These are phyloP conservation scores for Dryobotodes eremita DNA, from an alignment of 2,888 invertebrate species.

Conservation along the genomic window DNA sequence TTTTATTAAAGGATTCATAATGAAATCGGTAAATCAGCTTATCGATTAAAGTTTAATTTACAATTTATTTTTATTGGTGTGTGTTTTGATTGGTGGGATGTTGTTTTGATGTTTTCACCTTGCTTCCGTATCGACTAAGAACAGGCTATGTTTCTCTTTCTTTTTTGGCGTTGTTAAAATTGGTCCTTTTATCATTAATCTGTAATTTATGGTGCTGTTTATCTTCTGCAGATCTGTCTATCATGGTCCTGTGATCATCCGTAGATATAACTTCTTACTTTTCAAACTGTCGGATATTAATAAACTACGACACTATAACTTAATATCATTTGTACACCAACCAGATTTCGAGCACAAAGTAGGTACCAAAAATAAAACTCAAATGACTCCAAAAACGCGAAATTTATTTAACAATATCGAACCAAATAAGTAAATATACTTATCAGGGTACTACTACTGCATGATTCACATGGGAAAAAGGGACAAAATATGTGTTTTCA, in stretches of 20 bases:
- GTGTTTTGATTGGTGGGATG: slow-evolving; percentile 32
- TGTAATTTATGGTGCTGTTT: not conserved
- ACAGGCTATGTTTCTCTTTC: not conserved
- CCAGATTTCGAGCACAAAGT: slow-evolving; percentile 3
- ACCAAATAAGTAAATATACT: slow-evolving; percentile 56
- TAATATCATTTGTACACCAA: not conserved
- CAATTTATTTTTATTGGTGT: slow-evolving; percentile 29
- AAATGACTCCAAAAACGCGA: slow-evolving; percentile 22
- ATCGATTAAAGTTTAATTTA: slow-evolving; percentile 53
- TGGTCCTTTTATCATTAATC: not conserved
- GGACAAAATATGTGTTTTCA: slow-evolving; percentile 29
- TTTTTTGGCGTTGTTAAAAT: not conserved
- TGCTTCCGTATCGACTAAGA: slow-evolving; percentile 27
- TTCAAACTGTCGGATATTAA: not conserved
- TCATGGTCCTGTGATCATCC: not conserved
- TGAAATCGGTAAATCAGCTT: slow-evolving; percentile 54
- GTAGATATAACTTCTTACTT: not conserved
- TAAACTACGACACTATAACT: slow-evolving; percentile 13
- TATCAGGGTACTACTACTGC: slow-evolving; percentile 37
- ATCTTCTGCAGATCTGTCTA: not conserved
- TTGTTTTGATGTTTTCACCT: slow-evolving; percentile 28
- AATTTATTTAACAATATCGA: slow-evolving; percentile 43
- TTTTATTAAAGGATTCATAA: slow-evolving; percentile 54
- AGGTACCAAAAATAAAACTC: slow-evolving; percentile 25
- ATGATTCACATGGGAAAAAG: slow-evolving; percentile 51